Conservation (phyloP, 2,888 invertebrate species). For the Nipponacmea schrenckii region DNA sequence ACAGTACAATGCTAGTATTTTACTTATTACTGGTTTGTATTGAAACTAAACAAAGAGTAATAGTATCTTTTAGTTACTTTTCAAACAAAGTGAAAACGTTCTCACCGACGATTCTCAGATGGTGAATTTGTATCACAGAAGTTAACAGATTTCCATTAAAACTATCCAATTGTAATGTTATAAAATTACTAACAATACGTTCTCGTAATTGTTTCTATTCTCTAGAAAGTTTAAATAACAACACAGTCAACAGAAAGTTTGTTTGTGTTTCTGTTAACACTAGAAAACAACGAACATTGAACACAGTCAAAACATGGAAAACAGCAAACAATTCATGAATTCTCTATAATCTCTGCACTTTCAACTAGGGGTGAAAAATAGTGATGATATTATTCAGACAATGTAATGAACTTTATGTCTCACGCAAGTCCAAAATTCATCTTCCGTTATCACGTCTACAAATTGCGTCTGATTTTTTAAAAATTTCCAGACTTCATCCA, state of each 20-base stretch:
- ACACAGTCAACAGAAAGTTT: not conserved
- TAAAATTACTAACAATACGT: no score
- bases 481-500: not conserved
- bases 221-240: no score
- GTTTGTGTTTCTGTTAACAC: constrained; percentile 1
- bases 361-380: not conserved
- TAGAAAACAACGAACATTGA: not conserved
- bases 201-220: no score
- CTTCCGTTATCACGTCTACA: not conserved
- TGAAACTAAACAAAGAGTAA: no score
- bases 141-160: no score
- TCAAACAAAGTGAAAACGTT: no score
- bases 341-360: not conserved
- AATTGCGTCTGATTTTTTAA: not conserved
- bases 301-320: not conserved
- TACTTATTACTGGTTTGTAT: no score
- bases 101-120: no score
- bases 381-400: constrained; percentile 3
- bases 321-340: not conserved
- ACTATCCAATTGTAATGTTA: no score
- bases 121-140: no score
- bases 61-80: no score
- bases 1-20: constrained; percentile 2
- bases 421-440: constrained; percentile 2
- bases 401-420: not conserved